phyloP scores from a whole-genome alignment of 2,797 vertebrate species.

The Bryconaethiops microstoma region DNA sequence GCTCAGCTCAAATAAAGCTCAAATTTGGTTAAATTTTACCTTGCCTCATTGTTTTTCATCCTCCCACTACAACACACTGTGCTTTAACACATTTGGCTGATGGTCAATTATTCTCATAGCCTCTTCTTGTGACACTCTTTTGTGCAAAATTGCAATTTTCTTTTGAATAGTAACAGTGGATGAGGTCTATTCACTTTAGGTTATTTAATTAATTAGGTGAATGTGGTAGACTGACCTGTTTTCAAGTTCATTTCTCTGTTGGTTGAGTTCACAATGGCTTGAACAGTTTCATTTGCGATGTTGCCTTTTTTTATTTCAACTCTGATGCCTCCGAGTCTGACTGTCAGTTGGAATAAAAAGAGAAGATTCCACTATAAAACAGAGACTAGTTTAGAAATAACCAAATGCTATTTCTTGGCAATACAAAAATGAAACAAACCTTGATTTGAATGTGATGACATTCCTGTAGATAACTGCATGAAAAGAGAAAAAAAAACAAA shows the following conservation, averaged over 20 bases:
- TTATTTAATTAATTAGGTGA: neutral
- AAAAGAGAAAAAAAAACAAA: neutral
- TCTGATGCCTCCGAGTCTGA: slow-evolving; percentile 48
- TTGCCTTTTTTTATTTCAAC: slow-evolving; percentile 62
- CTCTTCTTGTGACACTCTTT: too few relatives aligned
- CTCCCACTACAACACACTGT: too few relatives aligned
- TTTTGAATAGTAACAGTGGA: too few relatives aligned
- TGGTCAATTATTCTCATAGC: too few relatives aligned
- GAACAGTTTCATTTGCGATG: slow-evolving; percentile 56
- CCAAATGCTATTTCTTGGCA: neutral
- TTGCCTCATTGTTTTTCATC: too few relatives aligned
- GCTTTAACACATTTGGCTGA: too few relatives aligned
- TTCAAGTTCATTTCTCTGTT: slow-evolving; percentile 51
- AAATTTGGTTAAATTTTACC: too few relatives aligned
- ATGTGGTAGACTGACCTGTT: slow-evolving; percentile 43
- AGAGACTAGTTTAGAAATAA: neutral
- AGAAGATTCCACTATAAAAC: neutral
- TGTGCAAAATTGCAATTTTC: too few relatives aligned
- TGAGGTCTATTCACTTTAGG: too few relatives aligned
- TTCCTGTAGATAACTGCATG: neutral
- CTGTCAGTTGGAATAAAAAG: slow-evolving; percentile 26
- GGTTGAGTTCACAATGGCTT: slow-evolving; percentile 64
- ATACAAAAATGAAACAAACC: neutral
- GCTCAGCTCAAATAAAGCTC: too few relatives aligned
- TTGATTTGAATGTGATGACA: neutral